A percentile compares a stretch with the other conserved stretches of the same genome.
phyloP scores from a whole-genome alignment of 23 tunicate species.

The Clavelina lepadiformis region DNA sequence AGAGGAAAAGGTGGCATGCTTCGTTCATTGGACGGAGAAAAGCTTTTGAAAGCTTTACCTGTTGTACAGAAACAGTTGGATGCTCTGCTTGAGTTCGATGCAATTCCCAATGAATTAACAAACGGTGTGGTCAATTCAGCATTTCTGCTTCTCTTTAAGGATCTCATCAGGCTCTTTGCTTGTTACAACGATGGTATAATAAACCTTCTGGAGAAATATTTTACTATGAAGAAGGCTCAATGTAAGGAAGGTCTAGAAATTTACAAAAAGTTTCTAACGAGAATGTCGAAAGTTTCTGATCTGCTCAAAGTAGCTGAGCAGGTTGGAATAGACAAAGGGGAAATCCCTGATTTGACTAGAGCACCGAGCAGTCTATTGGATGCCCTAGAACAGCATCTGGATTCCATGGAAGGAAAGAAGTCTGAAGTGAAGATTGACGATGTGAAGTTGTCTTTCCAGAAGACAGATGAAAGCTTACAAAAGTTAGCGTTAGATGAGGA shows the following conservation, averaged over 20 bases:
- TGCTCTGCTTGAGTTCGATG: conserved; percentile 87
- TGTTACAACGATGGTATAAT: conserved; percentile 98
- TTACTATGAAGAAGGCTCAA: conserved; percentile 93
- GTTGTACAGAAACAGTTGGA: conserved; percentile 69
- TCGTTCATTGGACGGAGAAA: conserved; percentile 58
- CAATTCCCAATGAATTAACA: conserved; percentile 76
- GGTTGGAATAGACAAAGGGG: conserved; percentile 99
- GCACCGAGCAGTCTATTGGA: conserved; percentile 96
- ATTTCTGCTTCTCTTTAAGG: conserved; percentile 92
- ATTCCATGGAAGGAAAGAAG: conserved; percentile 80
- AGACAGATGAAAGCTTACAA: conserved; percentile 38
- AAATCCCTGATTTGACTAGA: conserved; percentile 96
- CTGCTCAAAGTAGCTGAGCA: conserved; percentile 97
- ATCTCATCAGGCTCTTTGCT: conserved; percentile 92
- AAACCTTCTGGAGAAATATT: conserved; percentile 86
- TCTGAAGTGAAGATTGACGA: conserved; percentile 30
- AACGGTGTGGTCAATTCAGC: conserved; percentile 93
- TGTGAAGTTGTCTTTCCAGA: conserved; percentile 34
- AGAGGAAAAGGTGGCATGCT: conserved; percentile 76
- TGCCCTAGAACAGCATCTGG: conserved; percentile 91
- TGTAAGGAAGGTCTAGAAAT: conserved; percentile 94
- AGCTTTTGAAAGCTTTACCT: conserved; percentile 83
- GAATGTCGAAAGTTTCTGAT: conserved; percentile 90
- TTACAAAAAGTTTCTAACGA: conserved; percentile 84
- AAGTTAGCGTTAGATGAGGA: conserved; percentile 51